phyloP scores from a whole-genome alignment of 2,113 vertebrate genomes.

The Leucosticte australis region DNA sequence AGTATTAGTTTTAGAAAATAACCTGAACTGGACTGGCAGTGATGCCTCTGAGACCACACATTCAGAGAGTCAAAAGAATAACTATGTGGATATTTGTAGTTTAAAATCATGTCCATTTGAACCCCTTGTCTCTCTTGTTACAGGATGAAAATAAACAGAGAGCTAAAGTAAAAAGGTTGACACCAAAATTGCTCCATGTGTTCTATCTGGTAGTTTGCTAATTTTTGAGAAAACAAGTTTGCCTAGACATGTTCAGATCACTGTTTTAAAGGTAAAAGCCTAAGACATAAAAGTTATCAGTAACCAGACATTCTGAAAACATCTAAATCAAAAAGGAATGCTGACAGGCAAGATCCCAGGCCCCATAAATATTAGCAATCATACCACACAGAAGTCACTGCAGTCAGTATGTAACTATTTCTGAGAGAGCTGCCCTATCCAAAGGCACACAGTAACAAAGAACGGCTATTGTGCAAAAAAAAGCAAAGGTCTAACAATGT shows the following conservation, averaged over 20 bases:
- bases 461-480: not conserved
- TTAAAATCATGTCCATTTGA: not conserved
- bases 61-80: not conserved
- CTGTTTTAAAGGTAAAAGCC: not conserved
- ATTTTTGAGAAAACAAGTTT: not conserved
- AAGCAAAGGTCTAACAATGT: not conserved
- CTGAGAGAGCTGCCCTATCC: not conserved
- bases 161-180: not conserved
- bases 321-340: not conserved
- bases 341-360: not conserved
- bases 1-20: not conserved
- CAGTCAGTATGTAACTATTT: not conserved
- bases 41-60: not conserved
- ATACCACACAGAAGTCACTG: not conserved
- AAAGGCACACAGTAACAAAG: not conserved
- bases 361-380: not conserved
- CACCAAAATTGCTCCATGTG: not conserved
- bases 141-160: not conserved
- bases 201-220: not conserved
- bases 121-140: not conserved
- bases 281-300: not conserved
- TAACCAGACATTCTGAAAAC: not conserved
- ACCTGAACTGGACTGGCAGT: not conserved
- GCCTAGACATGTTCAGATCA: not conserved
- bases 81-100: not conserved